Conservation (phyloP, 2,888 invertebrate genomes). For the Podotricha telesiphe region DNA sequence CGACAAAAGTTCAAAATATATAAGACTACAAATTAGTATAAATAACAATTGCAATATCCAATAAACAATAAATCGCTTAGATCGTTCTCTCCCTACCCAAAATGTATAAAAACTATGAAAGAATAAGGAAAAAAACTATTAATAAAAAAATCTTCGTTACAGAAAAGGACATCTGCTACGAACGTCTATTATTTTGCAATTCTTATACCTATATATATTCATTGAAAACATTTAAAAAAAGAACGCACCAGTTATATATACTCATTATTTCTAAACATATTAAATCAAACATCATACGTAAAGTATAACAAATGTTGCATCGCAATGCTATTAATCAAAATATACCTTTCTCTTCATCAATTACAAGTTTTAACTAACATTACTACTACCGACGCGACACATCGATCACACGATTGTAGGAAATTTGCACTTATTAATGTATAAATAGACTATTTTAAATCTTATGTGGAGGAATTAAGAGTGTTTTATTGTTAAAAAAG, state of each 20-base stretch:
- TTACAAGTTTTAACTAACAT: slow-evolving; percentile 54
- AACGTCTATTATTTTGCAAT: not conserved
- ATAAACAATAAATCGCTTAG: too few species aligned
- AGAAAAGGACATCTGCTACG: not conserved
- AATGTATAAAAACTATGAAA: too few species aligned
- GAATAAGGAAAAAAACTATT: too few species aligned
- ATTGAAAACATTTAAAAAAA: not conserved
- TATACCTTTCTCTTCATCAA: slow-evolving; percentile 55
- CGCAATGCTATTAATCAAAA: slow-evolving; percentile 51
- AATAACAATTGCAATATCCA: too few species aligned
- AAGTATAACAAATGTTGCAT: slow-evolving; percentile 29
- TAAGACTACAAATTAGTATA: too few species aligned
- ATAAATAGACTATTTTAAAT: slow-evolving; percentile 43
- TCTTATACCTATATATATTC: not conserved
- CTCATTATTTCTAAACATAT: not conserved
- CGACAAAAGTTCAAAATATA: too few species aligned
- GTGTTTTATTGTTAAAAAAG: slow-evolving; percentile 33
- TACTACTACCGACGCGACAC: slow-evolving; percentile 53
- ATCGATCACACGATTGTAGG: slow-evolving; percentile 56
- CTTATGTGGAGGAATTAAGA: slow-evolving; percentile 40
- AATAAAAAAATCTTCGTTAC: not conserved
- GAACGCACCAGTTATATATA: not conserved
- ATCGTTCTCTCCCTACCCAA: too few species aligned
- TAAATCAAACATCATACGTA: slow-evolving; percentile 9
- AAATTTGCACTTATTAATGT: slow-evolving; percentile 45